Conservation (phyloP, 2,888 invertebrate genomes). For the Torymus auratus region DNA sequence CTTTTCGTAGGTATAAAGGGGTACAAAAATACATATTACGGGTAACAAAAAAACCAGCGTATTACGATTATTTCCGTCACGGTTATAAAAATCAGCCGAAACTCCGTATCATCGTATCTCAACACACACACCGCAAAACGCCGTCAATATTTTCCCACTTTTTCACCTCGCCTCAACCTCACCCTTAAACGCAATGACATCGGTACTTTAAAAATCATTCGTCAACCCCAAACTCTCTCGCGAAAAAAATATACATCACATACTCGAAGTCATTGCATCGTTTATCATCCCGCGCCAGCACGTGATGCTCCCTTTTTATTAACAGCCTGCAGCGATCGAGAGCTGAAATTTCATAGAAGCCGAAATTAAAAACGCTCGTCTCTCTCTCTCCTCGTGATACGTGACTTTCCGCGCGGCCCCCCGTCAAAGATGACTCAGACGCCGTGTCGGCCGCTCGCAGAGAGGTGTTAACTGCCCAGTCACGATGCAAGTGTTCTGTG, state of each 20-base stretch:
- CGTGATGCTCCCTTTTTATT: slow-evolving; percentile 38
- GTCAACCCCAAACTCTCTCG: slow-evolving; percentile 9
- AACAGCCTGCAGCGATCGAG: slow-evolving; percentile 18
- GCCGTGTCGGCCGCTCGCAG: slow-evolving; percentile 6
- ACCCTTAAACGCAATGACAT: slow-evolving; percentile 24
- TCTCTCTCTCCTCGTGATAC: slow-evolving; percentile 38
- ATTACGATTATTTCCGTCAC: no score
- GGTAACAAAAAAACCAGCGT: no score
- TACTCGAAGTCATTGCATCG: slow-evolving; percentile 40
- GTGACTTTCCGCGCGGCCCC: slow-evolving; percentile 48
- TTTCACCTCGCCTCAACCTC: not conserved
- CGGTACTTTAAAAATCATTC: slow-evolving; percentile 17
- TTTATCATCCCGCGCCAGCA: slow-evolving; percentile 43
- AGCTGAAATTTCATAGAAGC: slow-evolving; percentile 49
- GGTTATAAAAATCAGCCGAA: not conserved
- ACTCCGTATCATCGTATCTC: slow-evolving; percentile 15
- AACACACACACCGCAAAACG: slow-evolving; percentile 38
- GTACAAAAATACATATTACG: no score
- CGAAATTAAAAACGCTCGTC: slow-evolving; percentile 58
- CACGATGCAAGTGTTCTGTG: slow-evolving; percentile 70
- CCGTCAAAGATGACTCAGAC: slow-evolving; percentile 62
- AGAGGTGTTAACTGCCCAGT: slow-evolving; percentile 70
- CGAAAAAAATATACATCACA: not conserved
- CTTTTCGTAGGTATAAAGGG: no score
- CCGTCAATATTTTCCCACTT: slow-evolving; percentile 24